These are phyloP conservation scores for Rhagonycha lutea DNA, from an alignment of 2,888 invertebrate species.

Conservation along the genomic window DNA sequence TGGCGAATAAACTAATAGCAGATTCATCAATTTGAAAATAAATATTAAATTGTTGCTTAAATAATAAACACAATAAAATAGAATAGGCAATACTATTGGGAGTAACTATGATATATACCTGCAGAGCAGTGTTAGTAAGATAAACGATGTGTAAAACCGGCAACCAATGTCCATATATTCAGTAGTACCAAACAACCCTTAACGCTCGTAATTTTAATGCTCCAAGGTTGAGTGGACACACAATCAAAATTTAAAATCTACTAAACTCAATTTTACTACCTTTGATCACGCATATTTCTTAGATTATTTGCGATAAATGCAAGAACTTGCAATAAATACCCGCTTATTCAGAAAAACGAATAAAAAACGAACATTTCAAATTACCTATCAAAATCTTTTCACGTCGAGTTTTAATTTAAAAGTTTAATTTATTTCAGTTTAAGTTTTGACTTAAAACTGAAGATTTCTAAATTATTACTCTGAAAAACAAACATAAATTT, in stretches of 20 bases:
- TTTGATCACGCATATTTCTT: constrained; percentile 9
- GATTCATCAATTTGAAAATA: not conserved
- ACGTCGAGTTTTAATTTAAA: not conserved
- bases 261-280: constrained; percentile 2
- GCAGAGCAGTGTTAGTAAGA: constrained; percentile 25
- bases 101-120: constrained; percentile 15
- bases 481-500: not conserved
- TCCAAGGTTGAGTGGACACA: constrained; percentile 23
- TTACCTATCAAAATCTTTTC: not conserved
- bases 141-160: constrained; percentile 27
- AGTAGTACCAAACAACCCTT: constrained; percentile 15
- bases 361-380: not conserved
- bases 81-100: not conserved
- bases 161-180: constrained; percentile 25
- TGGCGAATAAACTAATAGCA: not conserved
- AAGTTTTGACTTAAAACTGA: not conserved
- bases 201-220: constrained; percentile 24
- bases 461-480: not conserved
- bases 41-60: not conserved
- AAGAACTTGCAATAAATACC: not conserved
- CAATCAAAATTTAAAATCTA: constrained; percentile 16
- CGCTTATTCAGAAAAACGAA: not conserved
- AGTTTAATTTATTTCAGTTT: not conserved
- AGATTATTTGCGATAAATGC: not conserved
- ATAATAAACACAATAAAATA: constrained; percentile 22